Base-by-base conservation (phyloP, 2,797 vertebrate genomes). In the Craterocephalus amniculus region DNA sequence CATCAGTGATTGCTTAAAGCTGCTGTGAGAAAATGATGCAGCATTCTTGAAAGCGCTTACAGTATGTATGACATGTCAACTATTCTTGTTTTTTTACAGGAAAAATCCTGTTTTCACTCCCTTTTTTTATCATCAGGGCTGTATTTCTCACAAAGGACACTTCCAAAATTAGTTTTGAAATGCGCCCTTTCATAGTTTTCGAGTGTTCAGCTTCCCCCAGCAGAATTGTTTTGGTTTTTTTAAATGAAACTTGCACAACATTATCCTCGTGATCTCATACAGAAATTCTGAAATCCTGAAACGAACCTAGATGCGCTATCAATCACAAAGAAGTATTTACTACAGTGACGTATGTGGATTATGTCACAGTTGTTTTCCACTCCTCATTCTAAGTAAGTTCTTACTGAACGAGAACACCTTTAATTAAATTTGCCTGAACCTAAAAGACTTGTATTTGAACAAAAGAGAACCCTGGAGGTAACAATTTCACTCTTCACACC, bases 401-500 rank as follows among this genome's bases (percentile, higher is more conserved):
- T 29, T 5, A n/a, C 7, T 35, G 16, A 65, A 57, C 34, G 12
- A 24, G 24, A 45, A 22, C 27, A 59, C 55, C 49, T 51, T n/a
- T 38, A 11, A 7, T 43, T n/a, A n/a, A 27, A 8, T 54, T 22
- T 2, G 31, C 48, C 45, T 20, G 1, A 45, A 16, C 26, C 51
- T n/a, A 1, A 34, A 12, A 58, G 26, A 49, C 54, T 26, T 26
- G 51, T 60, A 32, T 70, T 63, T 60, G 65, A 57, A 59, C 43
- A 58, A 12, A 38, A 38, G 32, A 48, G 43, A 38, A 36, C 59
- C 58, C 45, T 72, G 67, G 9, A 75, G 65, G 58, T 43, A 72
- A 69, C 45, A 43, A 74, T 63, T 60, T 49, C 9, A 45, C 20
- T 31, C 40, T 45, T 60, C 49, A 40, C 14, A 14, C 26, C 18